These are phyloP conservation scores for Tiphia femorata DNA, from an alignment of 2,888 invertebrate genomes.

Conservation along the genomic window DNA sequence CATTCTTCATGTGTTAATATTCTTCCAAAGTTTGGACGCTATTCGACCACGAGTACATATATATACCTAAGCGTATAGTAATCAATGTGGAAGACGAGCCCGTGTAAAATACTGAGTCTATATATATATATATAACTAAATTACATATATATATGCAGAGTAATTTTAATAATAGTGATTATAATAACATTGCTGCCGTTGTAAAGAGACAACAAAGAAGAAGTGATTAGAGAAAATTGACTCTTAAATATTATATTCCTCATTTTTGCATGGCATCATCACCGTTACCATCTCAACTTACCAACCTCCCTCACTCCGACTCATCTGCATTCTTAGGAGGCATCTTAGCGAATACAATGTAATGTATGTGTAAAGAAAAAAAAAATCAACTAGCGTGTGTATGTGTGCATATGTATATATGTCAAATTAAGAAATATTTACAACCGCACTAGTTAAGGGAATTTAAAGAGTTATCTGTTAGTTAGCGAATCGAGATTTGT, in stretches of 20 bases:
- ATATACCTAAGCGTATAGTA: conserved; percentile 18
- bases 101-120: conserved; percentile 64
- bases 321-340: conserved; percentile 44
- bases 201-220: conserved; percentile 45
- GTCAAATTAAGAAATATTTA: not conserved
- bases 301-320: conserved; percentile 43
- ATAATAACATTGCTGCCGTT: conserved; percentile 48
- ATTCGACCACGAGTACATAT: conserved; percentile 30
- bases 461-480: too few relatives aligned
- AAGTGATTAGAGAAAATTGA: conserved; percentile 31
- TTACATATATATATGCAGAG: conserved; percentile 42
- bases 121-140: conserved; percentile 54
- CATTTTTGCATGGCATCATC: conserved; percentile 48
- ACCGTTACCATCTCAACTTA: conserved; percentile 44
- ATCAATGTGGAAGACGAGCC: conserved; percentile 37
- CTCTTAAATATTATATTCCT: conserved; percentile 36
- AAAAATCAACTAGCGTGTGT: not conserved
- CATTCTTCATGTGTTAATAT: conserved; percentile 7
- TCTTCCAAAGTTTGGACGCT: conserved; percentile 21
- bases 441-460: too few relatives aligned
- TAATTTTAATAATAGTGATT: conserved; percentile 55
- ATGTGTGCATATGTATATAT: conserved; percentile 15
- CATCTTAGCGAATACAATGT: conserved; percentile 54
- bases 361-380: conserved; percentile 59
- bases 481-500: too few relatives aligned